Evolutionary conservation across 2,797 vertebrate species (phyloP).

Genomic region (Tamandua tetradactyla): DNA sequence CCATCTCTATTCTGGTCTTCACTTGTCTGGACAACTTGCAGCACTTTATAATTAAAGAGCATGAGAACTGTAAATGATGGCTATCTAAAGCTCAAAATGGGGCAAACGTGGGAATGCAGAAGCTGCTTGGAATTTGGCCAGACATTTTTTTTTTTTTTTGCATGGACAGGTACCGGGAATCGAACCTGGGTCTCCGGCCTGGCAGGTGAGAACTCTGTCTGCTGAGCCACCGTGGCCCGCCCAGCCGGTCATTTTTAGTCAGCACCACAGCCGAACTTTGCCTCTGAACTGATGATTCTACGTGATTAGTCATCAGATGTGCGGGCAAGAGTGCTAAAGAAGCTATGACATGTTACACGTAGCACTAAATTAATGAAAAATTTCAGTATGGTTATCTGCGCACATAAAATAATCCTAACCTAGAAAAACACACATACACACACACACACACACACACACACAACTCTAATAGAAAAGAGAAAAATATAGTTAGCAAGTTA

Average conservation of each 20-base stretch:
- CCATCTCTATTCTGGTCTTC: constrained; percentile 45
- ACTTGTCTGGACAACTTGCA: constrained; percentile 69
- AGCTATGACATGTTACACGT: constrained; percentile 3
- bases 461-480: not conserved
- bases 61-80: constrained; percentile 49
- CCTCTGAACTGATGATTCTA: constrained; percentile 40
- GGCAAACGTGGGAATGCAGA: constrained; percentile 60
- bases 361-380: not conserved
- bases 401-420: not conserved
- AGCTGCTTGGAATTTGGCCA: constrained; percentile 63
- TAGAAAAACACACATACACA: not conserved
- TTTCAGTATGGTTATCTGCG: not conserved
- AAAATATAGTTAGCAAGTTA: not conserved
- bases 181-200: no score
- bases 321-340: constrained; percentile 7
- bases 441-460: not conserved
- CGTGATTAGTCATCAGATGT: not conserved
- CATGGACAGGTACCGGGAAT: no score
- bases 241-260: constrained; percentile 68
- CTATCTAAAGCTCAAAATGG: constrained; percentile 69
- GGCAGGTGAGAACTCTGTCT: no score
- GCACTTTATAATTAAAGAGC: constrained; percentile 73
- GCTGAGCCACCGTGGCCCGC: no score
- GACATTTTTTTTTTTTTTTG: no score
- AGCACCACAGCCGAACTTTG: not conserved